Conservation (phyloP, 2,797 vertebrate genomes). For the Lepus oiostolus region DNA sequence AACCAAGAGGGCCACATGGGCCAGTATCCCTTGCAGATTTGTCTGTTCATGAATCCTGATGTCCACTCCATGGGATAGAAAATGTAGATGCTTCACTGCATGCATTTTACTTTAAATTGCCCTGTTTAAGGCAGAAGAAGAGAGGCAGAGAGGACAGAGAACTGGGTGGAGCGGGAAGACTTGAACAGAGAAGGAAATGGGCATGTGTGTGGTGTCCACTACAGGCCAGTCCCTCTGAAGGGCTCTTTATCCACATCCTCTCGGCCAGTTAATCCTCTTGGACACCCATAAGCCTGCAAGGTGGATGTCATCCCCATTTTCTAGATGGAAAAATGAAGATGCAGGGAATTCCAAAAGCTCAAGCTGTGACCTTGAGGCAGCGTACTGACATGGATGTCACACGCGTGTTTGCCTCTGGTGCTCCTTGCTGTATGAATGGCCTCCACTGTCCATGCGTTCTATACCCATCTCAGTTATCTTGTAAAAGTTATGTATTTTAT, state of each 20-base stretch:
- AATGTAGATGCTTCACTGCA: not conserved
- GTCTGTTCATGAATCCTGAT: not conserved
- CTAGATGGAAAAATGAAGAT: not conserved
- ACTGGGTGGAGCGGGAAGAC: not conserved
- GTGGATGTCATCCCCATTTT: not conserved
- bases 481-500: no score
- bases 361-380: accelerated
- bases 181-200: not conserved
- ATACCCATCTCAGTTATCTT: not conserved
- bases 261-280: not conserved
- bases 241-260: not conserved
- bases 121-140: not conserved
- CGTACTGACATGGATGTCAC: not conserved
- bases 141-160: not conserved
- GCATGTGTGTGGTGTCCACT: not conserved
- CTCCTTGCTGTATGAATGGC: not conserved
- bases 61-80: not conserved
- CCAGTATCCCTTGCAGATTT: not conserved
- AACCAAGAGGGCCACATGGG: not conserved
- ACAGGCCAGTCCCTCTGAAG: not conserved
- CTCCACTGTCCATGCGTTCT: not conserved
- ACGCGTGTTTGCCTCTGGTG: not conserved
- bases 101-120: not conserved
- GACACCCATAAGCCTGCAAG: not conserved
- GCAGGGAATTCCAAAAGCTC: not conserved